Percentiles rank a stretch among this genome's conserved stretches.
Conservation (phyloP, 2,888 invertebrate genomes). For the Myathropa florea region DNA sequence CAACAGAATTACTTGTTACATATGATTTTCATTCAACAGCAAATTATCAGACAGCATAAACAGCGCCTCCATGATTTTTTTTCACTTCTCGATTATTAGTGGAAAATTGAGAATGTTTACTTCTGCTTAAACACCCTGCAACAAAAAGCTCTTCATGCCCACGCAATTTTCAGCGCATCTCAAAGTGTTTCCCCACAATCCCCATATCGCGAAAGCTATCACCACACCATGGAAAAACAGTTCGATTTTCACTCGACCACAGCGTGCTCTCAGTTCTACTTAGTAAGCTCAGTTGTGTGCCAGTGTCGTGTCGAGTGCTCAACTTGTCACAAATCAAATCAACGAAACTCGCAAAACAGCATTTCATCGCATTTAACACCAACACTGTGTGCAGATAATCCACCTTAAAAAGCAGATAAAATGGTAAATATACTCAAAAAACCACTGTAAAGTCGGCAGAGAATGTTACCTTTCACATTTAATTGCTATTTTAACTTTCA, state of each 20-base stretch:
- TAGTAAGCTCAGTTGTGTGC: conserved; percentile 38
- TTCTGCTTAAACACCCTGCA: background rate
- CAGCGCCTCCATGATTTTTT: too few relatives aligned
- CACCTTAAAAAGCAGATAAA: background rate
- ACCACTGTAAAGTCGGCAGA: background rate
- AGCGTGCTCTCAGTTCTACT: conserved; percentile 49
- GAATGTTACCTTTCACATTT: background rate
- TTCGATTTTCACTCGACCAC: background rate
- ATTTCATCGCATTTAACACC: conserved; percentile 57
- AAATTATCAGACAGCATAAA: too few relatives aligned
- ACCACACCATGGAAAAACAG: background rate
- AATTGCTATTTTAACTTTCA: conserved; percentile 53
- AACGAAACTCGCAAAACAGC: conserved; percentile 37
- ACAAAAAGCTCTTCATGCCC: background rate
- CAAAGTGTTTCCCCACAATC: background rate
- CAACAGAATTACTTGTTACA: too few relatives aligned
- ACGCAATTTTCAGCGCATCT: background rate
- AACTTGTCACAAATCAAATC: conserved; percentile 33
- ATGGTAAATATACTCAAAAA: conserved; percentile 49
- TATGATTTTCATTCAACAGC: too few relatives aligned
- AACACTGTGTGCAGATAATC: conserved; percentile 16
- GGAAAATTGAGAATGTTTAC: background rate
- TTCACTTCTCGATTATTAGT: too few relatives aligned
- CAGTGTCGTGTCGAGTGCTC: conserved; percentile 7
- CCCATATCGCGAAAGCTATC: conserved; percentile 12